Evolutionary conservation across 1,140 invertebrate genomes (phyloP).

Genomic region (Bilobella aurantiaca): DNA sequence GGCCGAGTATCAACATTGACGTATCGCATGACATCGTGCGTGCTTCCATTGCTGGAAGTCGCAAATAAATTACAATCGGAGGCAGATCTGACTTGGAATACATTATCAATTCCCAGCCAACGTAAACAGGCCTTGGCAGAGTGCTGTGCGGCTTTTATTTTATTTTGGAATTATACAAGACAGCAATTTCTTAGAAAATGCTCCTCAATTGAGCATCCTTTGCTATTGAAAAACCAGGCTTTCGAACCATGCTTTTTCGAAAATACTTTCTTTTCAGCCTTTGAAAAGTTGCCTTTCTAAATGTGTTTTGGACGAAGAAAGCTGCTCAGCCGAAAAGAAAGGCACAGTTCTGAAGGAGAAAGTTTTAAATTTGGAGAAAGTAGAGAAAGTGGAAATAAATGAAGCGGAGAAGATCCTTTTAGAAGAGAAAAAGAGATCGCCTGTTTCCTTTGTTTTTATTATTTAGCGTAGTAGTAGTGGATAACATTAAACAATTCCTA

Average conservation of each 20-base stretch:
- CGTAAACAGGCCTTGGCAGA: too few species aligned
- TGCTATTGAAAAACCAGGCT: not conserved
- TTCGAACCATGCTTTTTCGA: not conserved
- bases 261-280: too few species aligned
- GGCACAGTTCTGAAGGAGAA: not conserved
- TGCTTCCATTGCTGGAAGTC: not conserved
- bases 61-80: not conserved
- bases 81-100: not conserved
- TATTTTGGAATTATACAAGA: not conserved
- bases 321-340: not conserved
- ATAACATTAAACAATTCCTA: too few species aligned
- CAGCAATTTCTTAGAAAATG: not conserved
- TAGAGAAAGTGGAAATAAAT: too few species aligned
- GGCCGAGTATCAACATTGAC: not conserved
- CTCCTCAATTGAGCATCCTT: not conserved
- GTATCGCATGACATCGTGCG: conserved; percentile 2
- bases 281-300: not conserved
- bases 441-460: not conserved
- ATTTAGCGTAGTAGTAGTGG: too few species aligned
- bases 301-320: not conserved
- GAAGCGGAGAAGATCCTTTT: not conserved
- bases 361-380: too few species aligned
- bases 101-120: not conserved
- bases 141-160: too few species aligned
- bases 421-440: not conserved